phyloP scores from a whole-genome alignment of 2,113 vertebrate genomes.

The Eulemur rufifrons region DNA sequence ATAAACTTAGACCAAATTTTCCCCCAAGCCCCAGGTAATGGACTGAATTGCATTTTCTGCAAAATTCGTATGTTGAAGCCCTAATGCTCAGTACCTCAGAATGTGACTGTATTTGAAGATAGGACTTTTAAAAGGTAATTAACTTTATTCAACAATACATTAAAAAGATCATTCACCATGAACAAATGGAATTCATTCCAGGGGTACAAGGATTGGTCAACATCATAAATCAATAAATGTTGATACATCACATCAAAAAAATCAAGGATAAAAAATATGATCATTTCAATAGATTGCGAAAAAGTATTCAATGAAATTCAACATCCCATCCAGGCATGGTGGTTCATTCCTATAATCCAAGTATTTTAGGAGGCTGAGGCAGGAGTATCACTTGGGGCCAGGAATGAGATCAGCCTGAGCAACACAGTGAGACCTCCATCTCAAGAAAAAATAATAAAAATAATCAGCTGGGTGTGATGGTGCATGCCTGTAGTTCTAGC shows the following conservation, averaged over 20 bases:
- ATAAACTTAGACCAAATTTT: constrained; percentile 7
- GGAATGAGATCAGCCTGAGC: too few species aligned
- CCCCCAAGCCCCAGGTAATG: neutral
- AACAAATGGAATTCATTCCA: neutral
- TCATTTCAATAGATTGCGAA: neutral
- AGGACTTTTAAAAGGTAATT: neutral
- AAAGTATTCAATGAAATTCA: neutral
- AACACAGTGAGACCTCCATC: too few species aligned
- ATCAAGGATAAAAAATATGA: neutral
- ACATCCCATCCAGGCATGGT: neutral
- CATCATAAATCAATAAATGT: neutral
- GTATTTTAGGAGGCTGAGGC: too few species aligned
- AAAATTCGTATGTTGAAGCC: neutral
- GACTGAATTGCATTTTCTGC: neutral
- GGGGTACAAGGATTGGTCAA: neutral
- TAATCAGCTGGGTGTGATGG: too few species aligned
- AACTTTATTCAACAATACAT: neutral
- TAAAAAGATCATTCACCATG: neutral
- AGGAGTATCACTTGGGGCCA: too few species aligned
- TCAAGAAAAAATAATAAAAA: too few species aligned
- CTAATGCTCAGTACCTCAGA: neutral
- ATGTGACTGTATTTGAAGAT: neutral
- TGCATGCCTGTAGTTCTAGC: too few species aligned
- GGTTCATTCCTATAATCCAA: too few species aligned
- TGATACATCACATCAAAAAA: neutral